Conservation (phyloP, 2,113 vertebrate species). For the Planiliza haematocheilus region DNA sequence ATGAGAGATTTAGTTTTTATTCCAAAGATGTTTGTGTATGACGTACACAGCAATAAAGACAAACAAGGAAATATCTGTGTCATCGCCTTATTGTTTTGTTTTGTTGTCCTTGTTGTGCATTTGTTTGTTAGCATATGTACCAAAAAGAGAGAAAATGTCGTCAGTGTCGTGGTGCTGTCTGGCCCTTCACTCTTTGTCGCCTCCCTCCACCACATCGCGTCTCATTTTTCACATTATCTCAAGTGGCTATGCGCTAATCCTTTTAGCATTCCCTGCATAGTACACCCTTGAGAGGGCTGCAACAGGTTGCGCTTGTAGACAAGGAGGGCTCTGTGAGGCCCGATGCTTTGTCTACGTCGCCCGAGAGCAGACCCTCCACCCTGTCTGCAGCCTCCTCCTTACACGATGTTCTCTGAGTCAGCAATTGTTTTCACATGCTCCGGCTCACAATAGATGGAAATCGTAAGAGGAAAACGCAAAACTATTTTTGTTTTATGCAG, state of each 20-base stretch:
- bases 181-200: slow-evolving; percentile 45
- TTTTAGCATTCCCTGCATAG: slow-evolving; percentile 72
- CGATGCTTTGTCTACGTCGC: slow-evolving; percentile 52
- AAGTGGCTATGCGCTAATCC: slow-evolving; percentile 65
- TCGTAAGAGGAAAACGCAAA: slow-evolving; percentile 2
- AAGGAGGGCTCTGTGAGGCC: slow-evolving; percentile 65
- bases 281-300: slow-evolving; percentile 50
- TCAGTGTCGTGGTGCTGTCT: slow-evolving; percentile 31
- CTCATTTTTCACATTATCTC: slow-evolving; percentile 74
- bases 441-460: slow-evolving; percentile 12
- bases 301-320: slow-evolving; percentile 70
- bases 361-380: slow-evolving; percentile 36
- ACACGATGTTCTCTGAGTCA: slow-evolving; percentile 56
- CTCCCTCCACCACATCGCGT: slow-evolving; percentile 34
- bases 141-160: background rate
- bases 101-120: background rate
- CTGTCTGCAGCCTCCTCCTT: slow-evolving; percentile 52
- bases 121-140: background rate
- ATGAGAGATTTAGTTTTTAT: slow-evolving; percentile 73
- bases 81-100: background rate
- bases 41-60: slow-evolving; percentile 73
- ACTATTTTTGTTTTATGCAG: background rate
- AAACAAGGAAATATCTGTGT: slow-evolving; percentile 64
- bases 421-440: slow-evolving; percentile 33
- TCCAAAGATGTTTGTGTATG: slow-evolving; percentile 79